Evolutionary conservation across 2,797 vertebrate species (phyloP), one percentile per base, ranked within the genome.

Genomic region (Astyanax mexicanus): DNA sequence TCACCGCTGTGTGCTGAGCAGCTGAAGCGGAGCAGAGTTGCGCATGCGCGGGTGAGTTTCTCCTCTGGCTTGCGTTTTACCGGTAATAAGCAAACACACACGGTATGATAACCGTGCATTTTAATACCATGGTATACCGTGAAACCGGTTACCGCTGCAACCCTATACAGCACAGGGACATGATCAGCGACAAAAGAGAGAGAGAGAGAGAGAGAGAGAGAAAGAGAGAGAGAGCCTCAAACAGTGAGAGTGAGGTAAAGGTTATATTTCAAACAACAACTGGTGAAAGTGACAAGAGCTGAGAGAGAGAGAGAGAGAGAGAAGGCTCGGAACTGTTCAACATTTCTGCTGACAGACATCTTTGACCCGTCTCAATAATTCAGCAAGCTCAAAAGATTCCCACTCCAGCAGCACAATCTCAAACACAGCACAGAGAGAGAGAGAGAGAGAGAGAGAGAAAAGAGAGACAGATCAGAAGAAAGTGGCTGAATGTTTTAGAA

Each of bases 351-450:
- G 74, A 78, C 80, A 72, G 62, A 55, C 51, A 52, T 71, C 72
- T 82, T 76, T 79, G 66, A 79, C 75, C 73, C 52, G 54, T 12
- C 69, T 81, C 66, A 81, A 83, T 76, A 81, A 81, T 74, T 79
- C 71, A 61, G 49, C 72, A 25, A 32, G 10, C 75, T 29, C 60
- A 77, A 72, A 77, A 75, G 77, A 77, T 60, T 74, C 77, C 77
- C 66, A 64, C 37, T 72, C 54, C 61, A 40, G 12, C 61, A 52
- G 17, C 27, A 44, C n/a, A 55, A 61, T 79, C 61, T 40, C 9
- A 54, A 61, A 44, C 25, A 12, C 23, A 49, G 3, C 29, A 13
- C 4, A 37, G 42, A 35, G 15, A 15, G 29, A 15, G 13, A 7
- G 5, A 9, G 15, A 37, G 49, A 32, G 15, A 1, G 37, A 11